Evolutionary conservation across 1,140 invertebrate genomes (phyloP).

Genomic region (Mylabris phalerata): DNA sequence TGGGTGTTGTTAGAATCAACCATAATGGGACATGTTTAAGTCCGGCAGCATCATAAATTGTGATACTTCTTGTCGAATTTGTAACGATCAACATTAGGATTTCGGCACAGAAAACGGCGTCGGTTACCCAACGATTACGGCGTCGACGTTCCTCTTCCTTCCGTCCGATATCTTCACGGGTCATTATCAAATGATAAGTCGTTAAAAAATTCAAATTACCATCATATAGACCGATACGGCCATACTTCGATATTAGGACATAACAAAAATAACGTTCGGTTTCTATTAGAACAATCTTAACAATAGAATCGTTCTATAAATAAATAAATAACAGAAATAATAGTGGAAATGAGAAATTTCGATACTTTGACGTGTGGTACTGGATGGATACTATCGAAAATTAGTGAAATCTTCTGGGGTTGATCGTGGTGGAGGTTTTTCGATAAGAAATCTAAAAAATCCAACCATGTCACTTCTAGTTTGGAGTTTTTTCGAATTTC

Average conservation of each 20-base stretch:
- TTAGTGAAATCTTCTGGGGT: background rate
- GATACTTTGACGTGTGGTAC: background rate
- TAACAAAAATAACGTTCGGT: conserved; percentile 49
- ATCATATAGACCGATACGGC: conserved; percentile 48
- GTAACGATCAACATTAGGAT: conserved; percentile 44
- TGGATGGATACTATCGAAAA: background rate
- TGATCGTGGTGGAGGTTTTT: conserved; percentile 17
- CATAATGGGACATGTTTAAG: conserved; percentile 46
- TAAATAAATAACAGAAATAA: background rate
- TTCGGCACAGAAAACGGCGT: conserved; percentile 49
- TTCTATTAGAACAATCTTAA: conserved; percentile 48
- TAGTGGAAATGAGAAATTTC: background rate
- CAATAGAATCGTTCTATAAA: conserved; percentile 48
- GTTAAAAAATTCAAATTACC: conserved; percentile 44
- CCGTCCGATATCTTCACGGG: conserved; percentile 36
- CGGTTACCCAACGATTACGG: conserved; percentile 51
- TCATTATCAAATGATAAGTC: conserved; percentile 45
- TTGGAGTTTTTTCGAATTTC: conserved; percentile 15
- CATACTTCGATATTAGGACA: conserved; percentile 47
- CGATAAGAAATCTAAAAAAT: conserved; percentile 32
- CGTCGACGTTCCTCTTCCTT: conserved; percentile 35
- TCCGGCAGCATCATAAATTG: conserved; percentile 47
- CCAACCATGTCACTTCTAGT: conserved; percentile 26
- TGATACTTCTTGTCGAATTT: conserved; percentile 48
- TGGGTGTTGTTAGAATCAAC: conserved; percentile 46